phyloP scores from a whole-genome alignment of 2,888 invertebrate species.

The Seira musarum region DNA sequence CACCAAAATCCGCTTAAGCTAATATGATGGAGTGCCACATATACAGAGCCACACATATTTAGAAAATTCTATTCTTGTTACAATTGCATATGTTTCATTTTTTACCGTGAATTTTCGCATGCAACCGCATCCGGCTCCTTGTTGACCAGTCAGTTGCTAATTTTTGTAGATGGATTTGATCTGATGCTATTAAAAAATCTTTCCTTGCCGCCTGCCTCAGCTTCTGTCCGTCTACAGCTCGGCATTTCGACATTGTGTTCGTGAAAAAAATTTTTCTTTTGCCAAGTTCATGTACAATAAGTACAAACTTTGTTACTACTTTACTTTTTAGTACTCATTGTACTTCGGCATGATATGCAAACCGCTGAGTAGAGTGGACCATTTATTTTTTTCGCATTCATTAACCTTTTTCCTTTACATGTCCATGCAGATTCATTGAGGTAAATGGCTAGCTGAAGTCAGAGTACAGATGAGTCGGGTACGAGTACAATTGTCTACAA shows the following conservation, averaged over 20 bases:
- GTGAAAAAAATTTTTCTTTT: background rate
- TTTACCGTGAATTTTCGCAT: background rate
- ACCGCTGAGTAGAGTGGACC: too few relatives aligned
- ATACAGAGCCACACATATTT: background rate
- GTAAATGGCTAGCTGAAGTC: too few relatives aligned
- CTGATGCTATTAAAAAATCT: conserved; percentile 18
- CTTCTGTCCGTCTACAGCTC: background rate
- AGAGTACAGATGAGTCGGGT: background rate
- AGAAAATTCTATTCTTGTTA: background rate
- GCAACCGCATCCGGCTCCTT: conserved; percentile 47
- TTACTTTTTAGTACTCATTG: too few relatives aligned
- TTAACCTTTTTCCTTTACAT: background rate
- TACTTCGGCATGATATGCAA: too few relatives aligned
- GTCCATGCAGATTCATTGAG: background rate
- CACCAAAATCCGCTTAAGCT: background rate
- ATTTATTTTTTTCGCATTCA: background rate
- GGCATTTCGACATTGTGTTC: background rate
- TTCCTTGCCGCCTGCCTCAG: conserved; percentile 4
- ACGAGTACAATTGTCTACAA: background rate
- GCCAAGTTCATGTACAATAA: too few relatives aligned
- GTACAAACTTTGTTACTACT: too few relatives aligned
- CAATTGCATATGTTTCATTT: too few relatives aligned
- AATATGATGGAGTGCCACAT: too few relatives aligned
- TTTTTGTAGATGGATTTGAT: conserved; percentile 19
- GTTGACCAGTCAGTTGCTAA: conserved; percentile 38